phyloP scores from a whole-genome alignment of 1,140 invertebrate species.

The Lamellibrachia luymesi region DNA sequence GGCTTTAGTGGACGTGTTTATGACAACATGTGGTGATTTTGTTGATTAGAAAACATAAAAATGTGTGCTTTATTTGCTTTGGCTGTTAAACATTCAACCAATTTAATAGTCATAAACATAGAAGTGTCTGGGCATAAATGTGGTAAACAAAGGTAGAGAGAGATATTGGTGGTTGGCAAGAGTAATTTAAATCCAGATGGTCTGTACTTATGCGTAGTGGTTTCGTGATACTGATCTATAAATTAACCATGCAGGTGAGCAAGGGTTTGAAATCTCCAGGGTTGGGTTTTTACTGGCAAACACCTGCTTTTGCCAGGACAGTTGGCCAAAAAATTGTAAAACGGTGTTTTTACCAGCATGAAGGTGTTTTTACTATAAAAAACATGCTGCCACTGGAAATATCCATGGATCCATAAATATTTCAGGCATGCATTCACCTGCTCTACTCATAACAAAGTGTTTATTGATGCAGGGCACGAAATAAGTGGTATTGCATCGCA shows the following conservation, averaged over 20 bases:
- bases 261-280: background rate
- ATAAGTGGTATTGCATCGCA: too few relatives aligned
- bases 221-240: background rate
- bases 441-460: background rate
- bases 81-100: background rate
- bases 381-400: background rate
- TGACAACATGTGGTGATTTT: too few relatives aligned
- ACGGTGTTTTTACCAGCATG: too few relatives aligned
- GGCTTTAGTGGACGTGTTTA: too few relatives aligned
- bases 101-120: background rate
- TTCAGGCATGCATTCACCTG: background rate
- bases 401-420: background rate
- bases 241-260: background rate
- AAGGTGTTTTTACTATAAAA: too few relatives aligned
- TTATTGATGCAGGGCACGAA: background rate
- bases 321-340: too few relatives aligned
- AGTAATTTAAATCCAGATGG: too few relatives aligned
- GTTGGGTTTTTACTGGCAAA: too few relatives aligned
- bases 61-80: background rate
- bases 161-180: too few relatives aligned
- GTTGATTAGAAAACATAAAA: too few relatives aligned
- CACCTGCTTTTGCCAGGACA: too few relatives aligned
- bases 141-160: background rate
- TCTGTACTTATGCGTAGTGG: too few relatives aligned
- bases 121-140: background rate